Base-by-base conservation (phyloP, 2,797 vertebrate species). In the Sitta carolinensis region DNA sequence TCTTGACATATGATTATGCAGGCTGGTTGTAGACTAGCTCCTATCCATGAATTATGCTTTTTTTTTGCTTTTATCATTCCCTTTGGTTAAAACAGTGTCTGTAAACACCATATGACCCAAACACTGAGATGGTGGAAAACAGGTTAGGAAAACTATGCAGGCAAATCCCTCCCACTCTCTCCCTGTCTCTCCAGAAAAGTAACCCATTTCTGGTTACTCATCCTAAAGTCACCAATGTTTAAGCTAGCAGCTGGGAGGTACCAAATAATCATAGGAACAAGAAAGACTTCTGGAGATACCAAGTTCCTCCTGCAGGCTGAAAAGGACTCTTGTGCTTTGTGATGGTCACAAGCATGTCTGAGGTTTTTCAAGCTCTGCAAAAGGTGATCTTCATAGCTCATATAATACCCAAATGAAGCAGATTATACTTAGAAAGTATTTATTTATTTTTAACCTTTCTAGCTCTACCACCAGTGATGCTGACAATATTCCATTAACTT, bases 1-100 rank as follows among this genome's bases (percentile, higher is more conserved):
- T 89, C 67, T 67, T 79, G 62, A 68, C 5, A 3, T 58, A 27
- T 26, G 29, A 40, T 87, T 75, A 40, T 83, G 51, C 63, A 84
- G 52, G 32, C 23, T 84, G 43, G 19, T 75, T 76, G 47, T 74
- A 82, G 64, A 50, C 38, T 50, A 86, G 32, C 29, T 94, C 29
- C 62, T 23, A 87, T 66, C 61, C 63, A 48, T 85, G 55, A 86
- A 79, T 87, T 82, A 75, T 70, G 32, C 14, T 78, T 94, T 95
- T 67, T 25, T 93, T 94, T 90, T 89, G 38, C 30, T 87, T 95
- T 94, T 82, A 64, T 86, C 43, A 34, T 89, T 86, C 55, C 34
- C 52, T 72, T 70, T 74, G 43, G 59, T 72, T 79, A 79, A 90
- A 92, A 63, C 15, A 45, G 20, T 38, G 52, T 74, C 47, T 76